These are phyloP conservation scores for Bimastos eiseni DNA, from an alignment of 2,888 invertebrate species.

Conservation along the genomic window DNA sequence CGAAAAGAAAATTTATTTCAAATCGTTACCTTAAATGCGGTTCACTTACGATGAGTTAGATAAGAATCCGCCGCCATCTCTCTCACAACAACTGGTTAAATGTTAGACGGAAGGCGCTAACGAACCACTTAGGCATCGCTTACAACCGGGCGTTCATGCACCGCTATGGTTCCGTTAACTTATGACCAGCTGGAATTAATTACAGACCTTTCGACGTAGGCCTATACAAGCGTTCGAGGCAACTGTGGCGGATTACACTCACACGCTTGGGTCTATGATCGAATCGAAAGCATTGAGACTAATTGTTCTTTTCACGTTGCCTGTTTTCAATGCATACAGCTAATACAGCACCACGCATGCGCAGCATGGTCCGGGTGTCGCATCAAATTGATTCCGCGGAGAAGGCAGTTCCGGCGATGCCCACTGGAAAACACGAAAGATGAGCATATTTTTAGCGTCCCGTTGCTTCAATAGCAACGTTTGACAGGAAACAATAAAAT, in stretches of 20 bases:
- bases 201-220: neutral
- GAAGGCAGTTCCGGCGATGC: neutral
- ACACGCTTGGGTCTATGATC: neutral
- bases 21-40: conserved; percentile 3
- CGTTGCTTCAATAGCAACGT: neutral
- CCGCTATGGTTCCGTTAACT: neutral
- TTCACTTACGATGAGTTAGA: neutral
- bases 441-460: neutral
- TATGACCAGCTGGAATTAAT: neutral
- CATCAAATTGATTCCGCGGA: neutral
- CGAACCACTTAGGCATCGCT: neutral
- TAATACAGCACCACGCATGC: neutral
- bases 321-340: neutral
- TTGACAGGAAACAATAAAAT: neutral
- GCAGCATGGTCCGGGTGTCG: neutral
- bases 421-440: neutral
- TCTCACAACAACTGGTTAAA: neutral
- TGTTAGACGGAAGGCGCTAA: neutral
- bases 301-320: conserved; percentile 1
- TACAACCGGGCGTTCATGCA: neutral
- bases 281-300: conserved; percentile 4
- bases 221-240: neutral
- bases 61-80: neutral
- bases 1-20: neutral
- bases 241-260: neutral